Conservation (phyloP, 2,113 vertebrate species). For the Muscicapa adusta region DNA sequence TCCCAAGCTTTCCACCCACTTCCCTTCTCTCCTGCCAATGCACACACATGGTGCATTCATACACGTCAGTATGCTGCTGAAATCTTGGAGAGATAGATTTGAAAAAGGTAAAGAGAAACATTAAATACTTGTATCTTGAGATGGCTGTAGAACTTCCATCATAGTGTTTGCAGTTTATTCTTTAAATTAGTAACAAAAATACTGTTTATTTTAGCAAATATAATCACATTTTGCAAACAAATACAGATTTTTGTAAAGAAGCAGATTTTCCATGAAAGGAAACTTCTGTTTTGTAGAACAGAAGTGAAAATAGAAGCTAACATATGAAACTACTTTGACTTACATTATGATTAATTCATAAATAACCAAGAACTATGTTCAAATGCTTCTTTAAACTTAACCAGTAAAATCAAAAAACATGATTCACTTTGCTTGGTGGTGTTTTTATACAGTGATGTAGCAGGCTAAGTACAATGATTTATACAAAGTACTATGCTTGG, state of each 20-base stretch:
- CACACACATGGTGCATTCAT: background rate
- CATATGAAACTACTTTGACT: background rate
- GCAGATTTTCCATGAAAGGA: slow-evolving; percentile 5
- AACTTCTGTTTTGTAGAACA: background rate
- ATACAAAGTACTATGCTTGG: background rate
- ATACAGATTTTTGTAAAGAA: background rate
- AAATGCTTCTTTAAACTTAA: slow-evolving; percentile 7
- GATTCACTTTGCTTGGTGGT: background rate
- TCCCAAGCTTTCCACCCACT: background rate
- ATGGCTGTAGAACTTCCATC: background rate
- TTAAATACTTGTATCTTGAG: background rate
- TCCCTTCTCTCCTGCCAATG: background rate
- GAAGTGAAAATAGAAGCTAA: background rate
- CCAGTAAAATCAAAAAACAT: background rate
- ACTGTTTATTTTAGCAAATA: slow-evolving; percentile 13
- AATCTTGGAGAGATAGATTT: background rate
- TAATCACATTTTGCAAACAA: background rate
- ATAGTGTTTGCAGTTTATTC: background rate
- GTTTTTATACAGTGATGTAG: background rate
- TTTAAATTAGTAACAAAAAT: slow-evolving; percentile 52
- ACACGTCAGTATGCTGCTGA: background rate
- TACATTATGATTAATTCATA: background rate
- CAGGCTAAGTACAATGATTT: background rate
- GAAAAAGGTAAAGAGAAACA: background rate
- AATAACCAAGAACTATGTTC: background rate